Percentiles rank a stretch among this genome's conserved stretches.
Conservation (phyloP, 2,888 invertebrate genomes). For the Blera fallax region DNA sequence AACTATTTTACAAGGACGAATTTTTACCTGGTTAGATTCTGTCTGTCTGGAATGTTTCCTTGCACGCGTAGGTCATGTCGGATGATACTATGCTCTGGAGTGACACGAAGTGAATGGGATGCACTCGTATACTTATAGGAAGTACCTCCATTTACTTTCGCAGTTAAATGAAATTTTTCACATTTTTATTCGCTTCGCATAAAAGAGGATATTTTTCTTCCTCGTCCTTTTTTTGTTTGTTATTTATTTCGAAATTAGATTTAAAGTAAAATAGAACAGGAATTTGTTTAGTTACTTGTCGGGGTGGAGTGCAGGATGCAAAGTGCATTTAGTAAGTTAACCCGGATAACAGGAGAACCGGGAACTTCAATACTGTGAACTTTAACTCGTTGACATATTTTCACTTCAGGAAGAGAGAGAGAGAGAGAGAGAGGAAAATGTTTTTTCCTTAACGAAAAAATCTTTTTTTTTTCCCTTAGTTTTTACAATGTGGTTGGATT, state of each 20-base stretch:
- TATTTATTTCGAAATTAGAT: slow-evolving; percentile 54
- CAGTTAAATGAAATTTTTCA: slow-evolving; percentile 54
- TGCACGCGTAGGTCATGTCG: background rate
- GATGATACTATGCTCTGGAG: background rate
- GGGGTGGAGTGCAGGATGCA: background rate
- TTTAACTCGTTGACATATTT: slow-evolving; percentile 12
- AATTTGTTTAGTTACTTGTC: slow-evolving; percentile 3
- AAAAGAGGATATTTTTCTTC: slow-evolving; percentile 30
- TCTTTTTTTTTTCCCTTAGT: background rate
- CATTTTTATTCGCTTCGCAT: slow-evolving; percentile 41
- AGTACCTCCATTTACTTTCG: slow-evolving; percentile 21
- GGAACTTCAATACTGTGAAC: background rate
- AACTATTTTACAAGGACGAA: background rate
- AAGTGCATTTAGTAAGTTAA: slow-evolving; percentile 16
- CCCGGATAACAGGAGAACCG: background rate
- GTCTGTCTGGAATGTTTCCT: background rate
- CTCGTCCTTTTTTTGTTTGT: background rate
- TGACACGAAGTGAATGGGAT: slow-evolving; percentile 6
- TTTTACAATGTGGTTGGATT: background rate
- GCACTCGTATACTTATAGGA: background rate
- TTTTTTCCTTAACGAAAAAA: background rate
- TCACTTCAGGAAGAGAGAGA: slow-evolving; percentile 35
- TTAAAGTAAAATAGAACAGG: slow-evolving; percentile 27
- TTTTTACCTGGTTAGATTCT: background rate
- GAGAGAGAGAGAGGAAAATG: slow-evolving; percentile 4